Evolutionary conservation across 2,888 invertebrate genomes (phyloP), one percentile per base, ranked within the genome.

Genomic region (Dasysyrphus tricinctus): DNA sequence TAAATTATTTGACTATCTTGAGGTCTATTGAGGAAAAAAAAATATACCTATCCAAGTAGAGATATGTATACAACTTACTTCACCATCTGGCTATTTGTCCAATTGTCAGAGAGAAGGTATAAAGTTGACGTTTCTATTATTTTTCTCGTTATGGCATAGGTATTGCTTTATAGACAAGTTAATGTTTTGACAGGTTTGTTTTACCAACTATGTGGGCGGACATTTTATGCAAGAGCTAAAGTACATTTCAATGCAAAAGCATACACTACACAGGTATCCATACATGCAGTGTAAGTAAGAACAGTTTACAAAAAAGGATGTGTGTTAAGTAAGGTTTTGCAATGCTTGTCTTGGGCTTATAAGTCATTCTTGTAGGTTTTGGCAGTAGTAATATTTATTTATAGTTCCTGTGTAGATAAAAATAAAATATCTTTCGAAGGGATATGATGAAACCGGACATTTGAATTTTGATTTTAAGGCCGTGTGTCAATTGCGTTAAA

Each of bases 71-170:
- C 56, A 72, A 51, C 42, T 51, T 24, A 73, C 63, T 75, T 70
- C 79, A n/a, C 57, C 42, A 34, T 42, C 65, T 56, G 34, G 65
- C 39, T 76, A 73, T 80, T 76, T 84, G 80, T 67, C 47, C 67
- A 84, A 61, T 37, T 80, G 80, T 76, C 67, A 85, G 61, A 49
- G 42, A 19, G 32, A 56, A 74, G 61, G 74, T 44, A 75, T 44
- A 39, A 49, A 67, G 44, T 49, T 85, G 73, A 80, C 73, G 69
- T 80, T 77, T 85, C 76, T 80, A 85, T 85, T 85, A 77, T 67
- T 24, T 69, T 67, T 76, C 7, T 32, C 24, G 47, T 51, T 57
- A 69, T 51, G 29, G 8, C 39, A 65, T 32, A n/a, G 32, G 42
- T 42, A 61, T 49, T 70, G 42, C 19, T 37, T 51, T n/a, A 5